Base-by-base conservation (phyloP, 2,888 invertebrate species). In the Ennomos erosarius region DNA sequence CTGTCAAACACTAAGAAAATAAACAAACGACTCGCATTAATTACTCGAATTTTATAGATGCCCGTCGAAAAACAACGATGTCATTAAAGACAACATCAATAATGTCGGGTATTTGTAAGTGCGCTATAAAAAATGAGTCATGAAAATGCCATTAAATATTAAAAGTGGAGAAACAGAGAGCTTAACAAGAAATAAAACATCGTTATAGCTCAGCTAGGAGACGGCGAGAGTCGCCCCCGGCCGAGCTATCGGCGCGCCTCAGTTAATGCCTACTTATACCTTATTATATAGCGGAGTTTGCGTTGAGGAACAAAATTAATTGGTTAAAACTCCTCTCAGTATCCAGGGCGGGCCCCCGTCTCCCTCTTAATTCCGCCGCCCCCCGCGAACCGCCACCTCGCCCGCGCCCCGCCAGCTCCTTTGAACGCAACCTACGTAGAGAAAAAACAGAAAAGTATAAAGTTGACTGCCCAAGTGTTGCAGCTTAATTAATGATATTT, bases 221-320 rank as follows among this genome's bases (percentile, higher is more conserved):
- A 82, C 78, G 79, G 78, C 77, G 78, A 75, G 57, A 79, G 83
- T 81, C 84, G 85, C 85, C 90, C 87, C 86, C 86, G 88, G 87
- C 84, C 87, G 81, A 84, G 90, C 91, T 86, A 90, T 89, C 92
- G 90, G 89, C 90, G 89, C 89, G 88, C 86, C 88, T 88, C 89
- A 84, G 87, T 88, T 92, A 91, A 91, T 90, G 90, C 89, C 92
- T 92, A 91, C 92, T 92, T 91, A 91, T 92, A 92, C 90, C 91
- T 91, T 92, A 92, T 91, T 92, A 90, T 91, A 92, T 91, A 90
- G 91, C 92, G 85, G 88, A 92, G 92, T 92, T 92, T 92, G 92
- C 91, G 92, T 92, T 92, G 92, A 92, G 93, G 93, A 93, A 92
- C 93, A 93, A 93, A 93, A 93, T 93, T 93, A 93, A 93, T 93